Evolutionary conservation across 2,113 vertebrate species (phyloP), one percentile per base, ranked within the genome.

Genomic region (Tretioscincus oriximinensis): DNA sequence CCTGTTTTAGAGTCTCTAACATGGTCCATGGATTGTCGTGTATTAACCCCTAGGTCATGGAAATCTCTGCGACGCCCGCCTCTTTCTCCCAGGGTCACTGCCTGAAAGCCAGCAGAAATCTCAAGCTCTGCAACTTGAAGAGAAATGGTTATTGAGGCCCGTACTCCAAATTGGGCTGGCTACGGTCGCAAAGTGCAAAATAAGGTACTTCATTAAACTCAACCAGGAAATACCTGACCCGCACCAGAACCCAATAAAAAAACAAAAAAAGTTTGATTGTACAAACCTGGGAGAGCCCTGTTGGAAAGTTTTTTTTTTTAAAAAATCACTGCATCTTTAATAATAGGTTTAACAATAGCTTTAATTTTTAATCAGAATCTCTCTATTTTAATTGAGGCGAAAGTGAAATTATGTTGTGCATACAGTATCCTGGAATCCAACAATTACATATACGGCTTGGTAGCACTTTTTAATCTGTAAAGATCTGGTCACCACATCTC

Each of bases 1-100:
- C 98, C 97, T 58, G 90, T 93, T 91, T 99, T 99, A 6, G 97
- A 97, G 0, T 97, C 96, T 68, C 92, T 96, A 3, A 99, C 97
- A 9, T 99, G 98, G 26, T 96, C 95, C 76, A 99, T 96, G 7
- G 93, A 85, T 84, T 97, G 94, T 18, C 97, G 95, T 20, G 98
- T 99, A 85, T 97, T 95, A 2, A 99, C 75, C 4, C 97, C 97
- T 0, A 92, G 84, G 85, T 99, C 98, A 12, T 97, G 88, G 41
- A 96, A 97, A 87, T 99, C 97, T 58, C 96, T 88, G 0, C 95
- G 96, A 9, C 93, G 97, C 31, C 97, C 96, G 26, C 98, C 97
- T 85, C 98, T 92, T 7, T 99, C 98, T 20, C 93, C 93, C 18
- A 99, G 73, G 1, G 96, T 96, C 47, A 99, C 67, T 63, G 97